Base-by-base conservation (phyloP, 2,113 vertebrate species). In the Ovis canadensis region DNA sequence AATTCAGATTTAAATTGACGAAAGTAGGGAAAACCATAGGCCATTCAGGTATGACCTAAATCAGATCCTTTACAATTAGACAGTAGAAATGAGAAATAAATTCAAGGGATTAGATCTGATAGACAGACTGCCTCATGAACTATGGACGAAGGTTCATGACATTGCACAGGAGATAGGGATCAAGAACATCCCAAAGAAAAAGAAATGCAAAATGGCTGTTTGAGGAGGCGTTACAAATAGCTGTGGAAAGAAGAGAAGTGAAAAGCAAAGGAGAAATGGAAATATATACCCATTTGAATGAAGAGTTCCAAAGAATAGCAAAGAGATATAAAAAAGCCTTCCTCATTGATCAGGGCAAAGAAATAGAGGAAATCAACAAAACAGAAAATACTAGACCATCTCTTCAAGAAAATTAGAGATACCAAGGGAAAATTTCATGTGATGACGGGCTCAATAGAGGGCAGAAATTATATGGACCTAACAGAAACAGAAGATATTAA, bases 61-160 rank as follows among this genome's bases (percentile, higher is more conserved):
- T 36, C 64, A 71, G 19, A 21, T 71, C 33, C 9, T n/a, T 71
- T 36, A 36, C 9, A 21, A 36, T 67, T 67, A 36, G 9, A 11
- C 17, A 71, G 9, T 71, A 19, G 8, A 71, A 71, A 19, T 71
- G 64, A 71, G 9, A 71, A 36, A 71, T 71, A 21, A 17, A 71
- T 36, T 71, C n/a, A 71, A 71, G 17, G n/a, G 9, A 21, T 21
- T 71, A 21, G 17, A 36, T 71, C 64, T 36, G 64, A 36, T 36
- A 71, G 9, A 36, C n/a, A 71, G 17, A 71, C 7, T 36, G 64
- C 33, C 19, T 71, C 9, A 71, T 36, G n/a, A 71, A 71, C 64
- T 71, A 71, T 12, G n/a, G n/a, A 36, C 0, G 2, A 5, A 71
- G 17, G 17, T 71, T 71, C 9, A 10, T 71, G 9, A 5, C 64